phyloP scores from a whole-genome alignment of 2,888 invertebrate species.

The Salpingus planirostris region DNA sequence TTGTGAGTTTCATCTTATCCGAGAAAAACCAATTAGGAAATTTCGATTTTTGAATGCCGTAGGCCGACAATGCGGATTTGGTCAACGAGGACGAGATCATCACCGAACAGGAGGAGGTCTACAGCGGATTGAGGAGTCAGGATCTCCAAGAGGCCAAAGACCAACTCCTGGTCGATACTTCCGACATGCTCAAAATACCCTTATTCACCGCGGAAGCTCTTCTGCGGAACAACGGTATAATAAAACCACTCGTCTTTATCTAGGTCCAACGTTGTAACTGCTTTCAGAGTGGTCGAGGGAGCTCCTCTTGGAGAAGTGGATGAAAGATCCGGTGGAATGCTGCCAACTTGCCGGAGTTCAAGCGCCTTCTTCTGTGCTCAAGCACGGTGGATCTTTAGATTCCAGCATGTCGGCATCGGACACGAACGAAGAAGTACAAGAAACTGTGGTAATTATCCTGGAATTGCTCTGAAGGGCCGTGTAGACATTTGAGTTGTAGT shows the following conservation, averaged over 20 bases:
- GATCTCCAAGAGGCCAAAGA: slow-evolving; percentile 64
- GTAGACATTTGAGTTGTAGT: slow-evolving; percentile 38
- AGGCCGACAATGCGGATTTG: slow-evolving; percentile 43
- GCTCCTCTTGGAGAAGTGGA: slow-evolving; percentile 56
- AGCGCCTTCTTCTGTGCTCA: slow-evolving; percentile 47
- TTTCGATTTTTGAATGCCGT: neutral
- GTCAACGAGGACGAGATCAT: slow-evolving; percentile 45
- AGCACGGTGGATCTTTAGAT: slow-evolving; percentile 36
- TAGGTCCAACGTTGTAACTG: no score
- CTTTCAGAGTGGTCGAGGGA: slow-evolving; percentile 59
- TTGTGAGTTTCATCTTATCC: slow-evolving; percentile 40
- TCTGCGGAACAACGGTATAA: slow-evolving; percentile 57
- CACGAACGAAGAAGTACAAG: slow-evolving; percentile 25
- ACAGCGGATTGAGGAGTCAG: slow-evolving; percentile 54
- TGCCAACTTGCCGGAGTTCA: slow-evolving; percentile 59
- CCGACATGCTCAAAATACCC: slow-evolving; percentile 61
- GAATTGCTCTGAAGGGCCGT: neutral
- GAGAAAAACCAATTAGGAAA: no score
- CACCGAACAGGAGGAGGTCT: slow-evolving; percentile 46
- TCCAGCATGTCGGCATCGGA: slow-evolving; percentile 35
- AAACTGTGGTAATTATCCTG: neutral
- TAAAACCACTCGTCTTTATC: no score
- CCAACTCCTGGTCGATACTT: slow-evolving; percentile 58
- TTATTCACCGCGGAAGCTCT: slow-evolving; percentile 62
- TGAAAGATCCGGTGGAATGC: slow-evolving; percentile 54